A percentile compares a stretch with the other conserved stretches of the same genome.
phyloP scores from a whole-genome alignment of 2,888 invertebrate genomes.

The Agriopis leucophaearia region DNA sequence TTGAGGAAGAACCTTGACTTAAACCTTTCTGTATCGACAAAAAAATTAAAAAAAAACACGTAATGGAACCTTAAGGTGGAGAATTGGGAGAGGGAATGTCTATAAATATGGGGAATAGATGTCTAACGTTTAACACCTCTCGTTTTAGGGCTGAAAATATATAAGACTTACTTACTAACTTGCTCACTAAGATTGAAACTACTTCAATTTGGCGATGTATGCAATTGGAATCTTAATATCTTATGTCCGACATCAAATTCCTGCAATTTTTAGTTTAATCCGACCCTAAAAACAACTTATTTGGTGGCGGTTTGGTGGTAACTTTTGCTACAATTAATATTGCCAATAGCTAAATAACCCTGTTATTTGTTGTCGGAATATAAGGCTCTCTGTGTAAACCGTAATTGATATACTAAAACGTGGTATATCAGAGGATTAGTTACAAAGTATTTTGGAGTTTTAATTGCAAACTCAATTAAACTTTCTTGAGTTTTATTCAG shows the following conservation, averaged over 20 bases:
- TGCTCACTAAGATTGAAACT: slow-evolving; percentile 11
- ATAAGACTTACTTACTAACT: not conserved
- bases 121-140: too few relatives aligned
- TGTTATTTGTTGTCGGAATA: slow-evolving; percentile 11
- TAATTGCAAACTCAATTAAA: too few relatives aligned
- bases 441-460: not conserved
- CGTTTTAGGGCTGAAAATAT: not conserved
- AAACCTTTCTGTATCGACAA: too few relatives aligned
- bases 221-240: slow-evolving; percentile 7
- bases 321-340: not conserved
- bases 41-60: too few relatives aligned
- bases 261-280: not conserved
- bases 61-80: too few relatives aligned
- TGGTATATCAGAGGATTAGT: slow-evolving; percentile 10
- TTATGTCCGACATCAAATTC: slow-evolving; percentile 18
- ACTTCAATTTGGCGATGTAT: slow-evolving; percentile 13
- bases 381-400: slow-evolving; percentile 13
- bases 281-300: not conserved
- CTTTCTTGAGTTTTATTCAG: not conserved
- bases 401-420: slow-evolving; percentile 8
- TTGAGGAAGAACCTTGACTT: too few relatives aligned
- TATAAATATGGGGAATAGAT: too few relatives aligned
- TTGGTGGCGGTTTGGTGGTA: slow-evolving; percentile 2
- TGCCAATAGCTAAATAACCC: slow-evolving; percentile 3
- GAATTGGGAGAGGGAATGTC: too few relatives aligned